phyloP scores from a whole-genome alignment of 2,888 invertebrate species.

The Saturnia japonica region DNA sequence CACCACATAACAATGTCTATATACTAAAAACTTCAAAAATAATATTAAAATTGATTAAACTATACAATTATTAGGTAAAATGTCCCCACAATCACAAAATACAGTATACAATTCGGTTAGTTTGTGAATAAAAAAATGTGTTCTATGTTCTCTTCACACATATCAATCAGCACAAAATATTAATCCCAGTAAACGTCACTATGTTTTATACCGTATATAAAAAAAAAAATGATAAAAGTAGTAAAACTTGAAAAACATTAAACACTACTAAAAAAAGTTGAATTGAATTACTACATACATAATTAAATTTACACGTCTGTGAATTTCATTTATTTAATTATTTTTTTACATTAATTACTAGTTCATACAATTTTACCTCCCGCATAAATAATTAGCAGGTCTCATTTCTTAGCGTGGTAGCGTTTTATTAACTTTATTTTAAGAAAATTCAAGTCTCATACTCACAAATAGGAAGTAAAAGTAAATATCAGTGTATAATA shows the following conservation, averaged over 20 bases:
- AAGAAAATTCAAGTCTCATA: too few species aligned
- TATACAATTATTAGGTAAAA: too few species aligned
- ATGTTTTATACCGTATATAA: not conserved
- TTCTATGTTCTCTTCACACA: too few species aligned
- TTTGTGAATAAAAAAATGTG: too few species aligned
- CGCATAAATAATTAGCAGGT: not conserved
- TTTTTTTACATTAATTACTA: not conserved
- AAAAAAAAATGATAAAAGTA: not conserved
- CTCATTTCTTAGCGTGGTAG: not conserved
- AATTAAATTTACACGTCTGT: not conserved
- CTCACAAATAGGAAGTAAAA: not conserved
- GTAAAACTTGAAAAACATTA: not conserved
- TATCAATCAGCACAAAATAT: not conserved
- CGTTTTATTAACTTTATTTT: not conserved
- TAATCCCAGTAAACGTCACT: not conserved
- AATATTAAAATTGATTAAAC: too few species aligned
- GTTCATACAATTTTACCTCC: not conserved
- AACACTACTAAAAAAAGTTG: not conserved
- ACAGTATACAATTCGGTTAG: too few species aligned
- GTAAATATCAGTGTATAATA: not conserved
- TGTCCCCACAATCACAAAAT: too few species aligned
- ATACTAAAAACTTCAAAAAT: too few species aligned
- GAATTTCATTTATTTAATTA: not conserved
- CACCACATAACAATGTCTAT: not conserved
- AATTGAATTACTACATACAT: not conserved